Conservation (phyloP, 92 coral and sea anemone genomes). For the Meandrina meandrites region DNA sequence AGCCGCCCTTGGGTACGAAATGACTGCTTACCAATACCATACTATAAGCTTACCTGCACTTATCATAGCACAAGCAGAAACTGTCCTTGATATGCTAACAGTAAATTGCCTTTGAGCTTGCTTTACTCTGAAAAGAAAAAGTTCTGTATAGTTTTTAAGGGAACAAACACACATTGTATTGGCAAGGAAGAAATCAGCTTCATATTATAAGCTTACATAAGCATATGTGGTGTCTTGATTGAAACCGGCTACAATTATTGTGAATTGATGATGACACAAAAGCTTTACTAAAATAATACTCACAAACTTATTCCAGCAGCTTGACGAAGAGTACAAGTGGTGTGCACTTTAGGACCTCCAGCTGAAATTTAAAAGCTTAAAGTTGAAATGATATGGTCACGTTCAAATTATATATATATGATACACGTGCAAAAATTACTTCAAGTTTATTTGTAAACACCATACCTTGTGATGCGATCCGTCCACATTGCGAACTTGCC, state of each 20-base stretch:
- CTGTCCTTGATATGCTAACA: constrained; percentile 43
- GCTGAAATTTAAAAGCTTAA: not conserved
- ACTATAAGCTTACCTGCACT: constrained; percentile 30
- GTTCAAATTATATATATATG: not conserved
- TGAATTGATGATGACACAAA: not conserved
- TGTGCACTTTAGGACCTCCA: constrained; percentile 32
- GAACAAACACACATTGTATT: not conserved
- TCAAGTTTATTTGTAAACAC: not conserved
- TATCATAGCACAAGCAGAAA: constrained; percentile 29
- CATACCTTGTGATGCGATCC: constrained; percentile 41
- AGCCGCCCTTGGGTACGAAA: too few relatives aligned
- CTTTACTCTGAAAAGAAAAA: constrained; percentile 45
- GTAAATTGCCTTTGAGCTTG: constrained; percentile 63
- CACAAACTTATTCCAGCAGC: constrained; percentile 41
- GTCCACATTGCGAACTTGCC: constrained; percentile 35
- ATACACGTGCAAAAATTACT: constrained; percentile 23
- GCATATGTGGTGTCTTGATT: not conserved
- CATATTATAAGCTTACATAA: too few relatives aligned
- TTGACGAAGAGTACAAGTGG: constrained; percentile 28
- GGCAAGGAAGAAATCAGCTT: not conserved
- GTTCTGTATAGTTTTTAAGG: not conserved
- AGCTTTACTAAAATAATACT: not conserved
- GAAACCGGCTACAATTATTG: not conserved
- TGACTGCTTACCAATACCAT: too few relatives aligned
- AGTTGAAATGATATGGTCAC: not conserved